phyloP scores from a whole-genome alignment of 2,113 vertebrate species.

The Colius striatus region DNA sequence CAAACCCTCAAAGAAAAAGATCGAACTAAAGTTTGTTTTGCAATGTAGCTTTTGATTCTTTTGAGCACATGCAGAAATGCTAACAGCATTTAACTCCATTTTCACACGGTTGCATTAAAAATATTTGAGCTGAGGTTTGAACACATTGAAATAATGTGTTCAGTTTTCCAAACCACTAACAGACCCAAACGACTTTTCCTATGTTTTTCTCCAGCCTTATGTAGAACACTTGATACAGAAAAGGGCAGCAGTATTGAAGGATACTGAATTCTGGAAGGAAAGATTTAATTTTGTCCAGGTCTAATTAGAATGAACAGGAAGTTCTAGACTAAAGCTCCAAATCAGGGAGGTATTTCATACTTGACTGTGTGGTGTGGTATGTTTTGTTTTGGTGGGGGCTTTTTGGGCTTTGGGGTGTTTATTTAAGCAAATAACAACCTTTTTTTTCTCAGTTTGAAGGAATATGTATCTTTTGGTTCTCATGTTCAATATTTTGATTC shows the following conservation, averaged over 20 bases:
- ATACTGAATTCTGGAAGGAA: neutral
- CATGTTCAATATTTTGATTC: no score
- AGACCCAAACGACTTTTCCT: neutral
- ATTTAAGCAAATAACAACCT: neutral
- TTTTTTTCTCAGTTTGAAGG: neutral
- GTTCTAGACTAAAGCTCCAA: neutral
- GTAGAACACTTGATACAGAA: neutral
- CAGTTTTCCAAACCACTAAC: neutral
- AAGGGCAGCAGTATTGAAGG: neutral
- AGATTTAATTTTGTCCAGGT: neutral
- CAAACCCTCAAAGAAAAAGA: neutral
- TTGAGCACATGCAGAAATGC: neutral
- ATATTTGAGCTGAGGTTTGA: no score
- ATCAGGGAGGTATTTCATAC: neutral
- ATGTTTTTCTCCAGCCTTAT: accelerated
- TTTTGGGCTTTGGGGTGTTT: neutral
- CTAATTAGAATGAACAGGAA: neutral
- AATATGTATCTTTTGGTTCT: neutral
- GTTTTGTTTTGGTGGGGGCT: neutral
- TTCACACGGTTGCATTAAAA: neutral
- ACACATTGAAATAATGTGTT: neutral
- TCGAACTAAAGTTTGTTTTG: neutral
- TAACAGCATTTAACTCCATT: neutral
- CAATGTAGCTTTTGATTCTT: neutral
- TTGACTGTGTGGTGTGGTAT: neutral